Evolutionary conservation across 2,888 invertebrate genomes (phyloP).

Genomic region (Lamellibrachia columna): DNA sequence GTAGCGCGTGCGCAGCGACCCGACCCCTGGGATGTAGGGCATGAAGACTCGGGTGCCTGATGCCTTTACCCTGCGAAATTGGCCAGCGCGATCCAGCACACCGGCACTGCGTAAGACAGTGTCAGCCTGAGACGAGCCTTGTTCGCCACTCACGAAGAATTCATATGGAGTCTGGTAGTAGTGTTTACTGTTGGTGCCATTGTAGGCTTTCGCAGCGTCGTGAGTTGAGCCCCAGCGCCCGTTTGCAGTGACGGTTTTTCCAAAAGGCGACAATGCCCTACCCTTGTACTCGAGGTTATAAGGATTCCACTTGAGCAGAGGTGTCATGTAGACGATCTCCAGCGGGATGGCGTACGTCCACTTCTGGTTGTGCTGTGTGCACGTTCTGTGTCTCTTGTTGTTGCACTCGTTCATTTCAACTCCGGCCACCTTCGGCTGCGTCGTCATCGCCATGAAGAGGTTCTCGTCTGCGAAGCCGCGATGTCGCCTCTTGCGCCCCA

Average conservation of each 20-base stretch:
- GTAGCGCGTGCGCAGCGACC: slow-evolving; percentile 49
- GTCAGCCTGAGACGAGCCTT: neutral
- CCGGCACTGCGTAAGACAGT: neutral
- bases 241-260: neutral
- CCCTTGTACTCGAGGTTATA: slow-evolving; percentile 42
- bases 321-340: slow-evolving; percentile 37
- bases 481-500: slow-evolving; percentile 27
- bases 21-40: slow-evolving; percentile 47
- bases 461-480: slow-evolving; percentile 34
- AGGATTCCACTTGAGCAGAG: slow-evolving; percentile 50
- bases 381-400: neutral
- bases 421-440: slow-evolving; percentile 35
- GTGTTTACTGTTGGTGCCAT: slow-evolving; percentile 40
- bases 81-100: neutral
- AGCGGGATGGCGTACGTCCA: slow-evolving; percentile 36
- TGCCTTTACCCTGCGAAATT: slow-evolving; percentile 17
- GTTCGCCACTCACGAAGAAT: slow-evolving; percentile 38
- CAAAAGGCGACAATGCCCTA: neutral
- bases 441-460: slow-evolving; percentile 46
- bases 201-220: slow-evolving; percentile 40
- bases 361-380: slow-evolving; percentile 24
- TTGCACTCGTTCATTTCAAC: slow-evolving; percentile 32
- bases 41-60: slow-evolving; percentile 32
- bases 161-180: slow-evolving; percentile 47
- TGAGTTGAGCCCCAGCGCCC: neutral